These are phyloP conservation scores for Drosophila longiperda DNA, from an alignment of 2,888 invertebrate species.

Conservation along the genomic window DNA sequence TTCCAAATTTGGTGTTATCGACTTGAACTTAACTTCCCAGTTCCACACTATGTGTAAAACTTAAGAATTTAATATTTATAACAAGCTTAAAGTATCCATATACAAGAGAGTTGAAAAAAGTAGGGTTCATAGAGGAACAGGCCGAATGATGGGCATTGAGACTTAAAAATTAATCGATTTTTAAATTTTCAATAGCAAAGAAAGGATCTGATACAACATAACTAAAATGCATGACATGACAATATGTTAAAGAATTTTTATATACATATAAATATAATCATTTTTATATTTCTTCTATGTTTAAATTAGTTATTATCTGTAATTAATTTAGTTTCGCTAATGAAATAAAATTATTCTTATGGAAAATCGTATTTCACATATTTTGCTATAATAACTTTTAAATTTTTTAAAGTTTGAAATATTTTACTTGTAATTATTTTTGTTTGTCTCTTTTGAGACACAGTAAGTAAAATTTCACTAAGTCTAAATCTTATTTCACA, in stretches of 20 bases:
- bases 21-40: not conserved
- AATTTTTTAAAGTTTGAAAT: not conserved
- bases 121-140: not conserved
- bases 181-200: not conserved
- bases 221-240: not conserved
- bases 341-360: too few relatives aligned
- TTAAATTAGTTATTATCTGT: too few relatives aligned
- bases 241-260: too few relatives aligned
- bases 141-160: not conserved
- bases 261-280: too few relatives aligned
- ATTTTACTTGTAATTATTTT: not conserved
- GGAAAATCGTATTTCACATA: too few relatives aligned
- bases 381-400: not conserved
- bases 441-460: too few relatives aligned
- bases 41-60: fast-evolving
- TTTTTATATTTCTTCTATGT: too few relatives aligned
- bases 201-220: not conserved
- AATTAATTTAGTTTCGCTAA: too few relatives aligned
- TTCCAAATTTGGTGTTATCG: not conserved
- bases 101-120: not conserved
- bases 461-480: too few relatives aligned
- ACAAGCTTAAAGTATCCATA: not conserved
- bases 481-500: too few relatives aligned
- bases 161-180: not conserved
- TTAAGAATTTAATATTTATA: not conserved